Conservation (phyloP, 1,140 invertebrate species). For the Diorhabda elongata region DNA sequence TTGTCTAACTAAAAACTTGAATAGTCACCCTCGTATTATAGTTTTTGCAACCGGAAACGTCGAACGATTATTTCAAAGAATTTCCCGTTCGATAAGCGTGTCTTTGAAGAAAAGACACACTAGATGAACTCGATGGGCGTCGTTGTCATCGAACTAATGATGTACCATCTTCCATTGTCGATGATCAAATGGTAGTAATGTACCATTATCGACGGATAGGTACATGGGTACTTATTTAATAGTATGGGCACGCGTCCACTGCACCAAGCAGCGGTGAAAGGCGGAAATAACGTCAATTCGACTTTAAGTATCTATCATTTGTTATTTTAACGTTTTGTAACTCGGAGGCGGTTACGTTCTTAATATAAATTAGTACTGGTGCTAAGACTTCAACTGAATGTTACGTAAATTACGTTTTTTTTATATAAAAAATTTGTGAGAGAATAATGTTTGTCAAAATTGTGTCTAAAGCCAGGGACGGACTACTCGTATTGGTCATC, state of each 20-base stretch:
- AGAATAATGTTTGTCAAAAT: no score
- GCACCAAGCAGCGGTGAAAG: background rate
- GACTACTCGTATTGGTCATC: no score
- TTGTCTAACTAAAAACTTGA: no score
- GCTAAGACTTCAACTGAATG: background rate
- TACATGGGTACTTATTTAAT: background rate
- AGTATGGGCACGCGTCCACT: background rate
- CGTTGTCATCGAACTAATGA: background rate
- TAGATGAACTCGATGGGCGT: slow-evolving; percentile 1
- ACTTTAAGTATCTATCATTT: background rate
- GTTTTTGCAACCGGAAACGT: background rate
- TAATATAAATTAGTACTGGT: background rate
- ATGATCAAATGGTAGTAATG: background rate
- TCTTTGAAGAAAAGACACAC: slow-evolving; percentile 2
- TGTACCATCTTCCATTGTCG: background rate
- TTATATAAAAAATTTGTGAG: no score
- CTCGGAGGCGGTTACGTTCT: background rate
- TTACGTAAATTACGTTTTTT: no score
- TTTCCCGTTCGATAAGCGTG: background rate
- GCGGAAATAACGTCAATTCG: slow-evolving; percentile 1
- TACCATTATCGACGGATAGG: slow-evolving; percentile 1
- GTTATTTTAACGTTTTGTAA: background rate
- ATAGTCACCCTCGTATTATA: background rate
- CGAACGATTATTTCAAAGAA: background rate
- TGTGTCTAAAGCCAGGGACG: no score